These are phyloP conservation scores for Cyclopterus lumpus DNA, from an alignment of 2,797 vertebrate genomes.

Conservation along the genomic window DNA sequence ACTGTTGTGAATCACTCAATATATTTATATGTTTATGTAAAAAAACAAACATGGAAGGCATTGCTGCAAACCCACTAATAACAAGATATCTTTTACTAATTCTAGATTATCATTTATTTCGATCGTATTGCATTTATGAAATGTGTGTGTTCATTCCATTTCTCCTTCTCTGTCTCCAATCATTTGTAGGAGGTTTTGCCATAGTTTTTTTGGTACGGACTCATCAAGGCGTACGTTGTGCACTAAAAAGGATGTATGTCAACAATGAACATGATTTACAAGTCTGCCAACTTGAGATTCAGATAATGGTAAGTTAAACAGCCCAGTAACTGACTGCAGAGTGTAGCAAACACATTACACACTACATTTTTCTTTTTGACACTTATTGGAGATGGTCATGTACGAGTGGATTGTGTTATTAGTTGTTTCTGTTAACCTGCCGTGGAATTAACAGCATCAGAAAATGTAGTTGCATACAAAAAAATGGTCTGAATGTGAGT, in stretches of 20 bases:
- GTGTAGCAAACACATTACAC: background rate
- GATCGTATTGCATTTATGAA: background rate
- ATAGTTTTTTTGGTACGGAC: slow-evolving; percentile 97
- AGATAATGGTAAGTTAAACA: slow-evolving; percentile 93
- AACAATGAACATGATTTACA: slow-evolving; percentile 97
- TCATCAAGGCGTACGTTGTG: slow-evolving; percentile 93
- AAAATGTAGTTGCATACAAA: background rate
- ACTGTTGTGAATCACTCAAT: background rate
- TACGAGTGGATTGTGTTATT: background rate
- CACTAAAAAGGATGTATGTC: slow-evolving; percentile 98
- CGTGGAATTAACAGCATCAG: background rate
- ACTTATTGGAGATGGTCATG: background rate
- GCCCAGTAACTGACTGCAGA: slow-evolving; percentile 5
- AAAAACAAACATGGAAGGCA: background rate
- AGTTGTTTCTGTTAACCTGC: background rate
- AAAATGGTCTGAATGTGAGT: background rate
- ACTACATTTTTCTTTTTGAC: background rate
- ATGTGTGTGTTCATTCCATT: background rate
- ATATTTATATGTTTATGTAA: background rate
- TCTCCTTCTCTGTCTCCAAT: slow-evolving; percentile 2
- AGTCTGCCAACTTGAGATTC: slow-evolving; percentile 97
- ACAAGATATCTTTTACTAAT: background rate
- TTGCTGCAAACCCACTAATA: background rate
- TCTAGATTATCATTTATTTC: background rate
- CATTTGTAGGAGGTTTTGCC: slow-evolving; percentile 92